Evolutionary conservation across 2,888 invertebrate genomes (phyloP), one percentile per base, ranked within the genome.

Genomic region (Amphipyra berbera): DNA sequence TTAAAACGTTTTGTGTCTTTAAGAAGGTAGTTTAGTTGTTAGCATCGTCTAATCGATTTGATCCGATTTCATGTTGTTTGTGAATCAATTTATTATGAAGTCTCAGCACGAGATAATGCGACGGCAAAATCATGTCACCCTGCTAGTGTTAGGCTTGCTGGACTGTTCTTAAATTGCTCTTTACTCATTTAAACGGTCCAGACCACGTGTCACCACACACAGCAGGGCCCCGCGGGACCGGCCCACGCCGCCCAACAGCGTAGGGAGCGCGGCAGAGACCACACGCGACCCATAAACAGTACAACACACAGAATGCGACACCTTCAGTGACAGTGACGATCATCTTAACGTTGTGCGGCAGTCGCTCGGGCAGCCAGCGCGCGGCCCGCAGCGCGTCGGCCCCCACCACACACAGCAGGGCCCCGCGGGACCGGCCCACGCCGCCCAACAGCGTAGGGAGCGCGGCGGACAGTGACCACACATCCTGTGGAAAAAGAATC

Each of bases 391-490:
- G 94, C 55, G 96, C 96, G 82, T 96, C 91, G 0, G 98, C 93
- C 0, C 97, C 98, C 83, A 98, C 98, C 74, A 98, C 95, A 52
- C 97, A 95, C 69, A 98, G 95, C 54, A 98, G 95, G 62, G 97
- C 90, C 48, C 96, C 95, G 73, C 96, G 95, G 82, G 95, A 88
- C 44, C 95, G 88, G 61, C 95, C 95, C 84, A 95, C 90, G 49
- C 95, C 95, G 10, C 93, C 88, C 77, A 96, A 88, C 68, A 96
- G 88, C 61, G 89, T 88, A 14, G 95, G 94, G 68, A 97, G 94
- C 27, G 96, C 94, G 58, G 93, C 88, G 13, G 97, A 96, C 82
- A 98, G 97, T 0, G 96, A 96, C 70, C 96, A 95, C 86, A 97
- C 96, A 74, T 97, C 97, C 97, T 98, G 89, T 10, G 6, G 7